A percentile compares a stretch with the other conserved stretches of the same genome.
Evolutionary conservation across 2,888 invertebrate genomes (phyloP).

Genomic region (Cacoxenus indagator): DNA sequence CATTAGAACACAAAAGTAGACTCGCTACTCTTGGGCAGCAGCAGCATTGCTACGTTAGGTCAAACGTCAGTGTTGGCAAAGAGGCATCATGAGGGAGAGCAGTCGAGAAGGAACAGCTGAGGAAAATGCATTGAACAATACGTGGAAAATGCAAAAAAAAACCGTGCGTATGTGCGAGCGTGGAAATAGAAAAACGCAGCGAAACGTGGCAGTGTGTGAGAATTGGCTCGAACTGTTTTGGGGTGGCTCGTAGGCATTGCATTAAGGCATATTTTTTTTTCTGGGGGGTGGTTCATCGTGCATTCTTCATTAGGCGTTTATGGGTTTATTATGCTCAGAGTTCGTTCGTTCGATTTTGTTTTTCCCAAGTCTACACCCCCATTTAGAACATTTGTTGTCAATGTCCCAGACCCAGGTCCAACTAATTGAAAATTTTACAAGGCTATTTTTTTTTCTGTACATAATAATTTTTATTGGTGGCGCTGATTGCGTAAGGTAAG

Average conservation of each 20-base stretch:
- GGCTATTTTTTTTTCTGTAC: conserved; percentile 4
- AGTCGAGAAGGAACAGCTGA: neutral
- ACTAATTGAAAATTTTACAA: conserved; percentile 27
- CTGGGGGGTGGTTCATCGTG: neutral
- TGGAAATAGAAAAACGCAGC: conserved; percentile 30
- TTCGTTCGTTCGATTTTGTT: neutral
- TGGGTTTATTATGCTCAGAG: neutral
- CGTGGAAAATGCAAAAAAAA: conserved; percentile 2
- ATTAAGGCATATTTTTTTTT: neutral
- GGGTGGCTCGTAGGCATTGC: neutral
- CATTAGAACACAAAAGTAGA: neutral
- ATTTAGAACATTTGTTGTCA: no score
- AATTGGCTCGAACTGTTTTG: conserved; percentile 51
- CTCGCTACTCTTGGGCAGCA: neutral
- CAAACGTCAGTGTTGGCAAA: neutral
- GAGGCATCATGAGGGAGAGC: neutral
- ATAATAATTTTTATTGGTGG: neutral
- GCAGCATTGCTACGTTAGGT: neutral
- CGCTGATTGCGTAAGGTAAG: neutral
- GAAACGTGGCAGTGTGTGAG: conserved; percentile 52
- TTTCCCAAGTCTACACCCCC: no score
- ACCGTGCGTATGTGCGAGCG: neutral
- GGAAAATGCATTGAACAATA: neutral
- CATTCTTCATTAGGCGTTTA: neutral
- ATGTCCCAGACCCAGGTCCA: conserved; percentile 6